phyloP scores from a whole-genome alignment of 2,888 invertebrate species.

The Scrobipalpa costella region DNA sequence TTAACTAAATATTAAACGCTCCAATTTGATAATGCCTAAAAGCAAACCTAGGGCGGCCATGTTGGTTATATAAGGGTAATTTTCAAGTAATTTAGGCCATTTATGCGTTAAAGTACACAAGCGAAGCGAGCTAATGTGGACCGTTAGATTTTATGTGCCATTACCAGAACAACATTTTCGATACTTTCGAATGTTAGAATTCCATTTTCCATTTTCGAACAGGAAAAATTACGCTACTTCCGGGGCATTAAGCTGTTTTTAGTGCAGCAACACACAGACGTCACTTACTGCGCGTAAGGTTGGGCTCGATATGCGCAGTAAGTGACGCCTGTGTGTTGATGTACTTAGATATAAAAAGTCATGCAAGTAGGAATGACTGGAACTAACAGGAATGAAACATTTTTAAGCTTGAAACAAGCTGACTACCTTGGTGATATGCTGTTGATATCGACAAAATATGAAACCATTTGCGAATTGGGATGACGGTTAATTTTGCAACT shows the following conservation, averaged over 20 bases:
- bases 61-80: slow-evolving; percentile 10
- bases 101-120: slow-evolving; percentile 23
- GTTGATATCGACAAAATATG: no score
- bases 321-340: no score
- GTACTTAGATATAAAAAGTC: no score
- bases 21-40: slow-evolving; percentile 9
- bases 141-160: slow-evolving; percentile 28
- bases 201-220: slow-evolving; percentile 17
- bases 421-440: no score
- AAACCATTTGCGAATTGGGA: no score
- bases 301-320: no score
- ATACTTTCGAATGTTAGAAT: slow-evolving; percentile 24
- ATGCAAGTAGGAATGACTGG: no score
- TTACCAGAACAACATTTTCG: slow-evolving; percentile 18
- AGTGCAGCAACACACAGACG: no score
- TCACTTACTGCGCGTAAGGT: no score
- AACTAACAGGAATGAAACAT: no score
- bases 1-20: neutral
- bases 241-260: neutral
- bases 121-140: slow-evolving; percentile 22
- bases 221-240: neutral
- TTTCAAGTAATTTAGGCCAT: slow-evolving; percentile 28
- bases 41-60: neutral
- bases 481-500: no score
- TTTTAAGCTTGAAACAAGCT: no score